Base-by-base conservation (phyloP, 2,797 vertebrate genomes). In the Acanthis flammea region DNA sequence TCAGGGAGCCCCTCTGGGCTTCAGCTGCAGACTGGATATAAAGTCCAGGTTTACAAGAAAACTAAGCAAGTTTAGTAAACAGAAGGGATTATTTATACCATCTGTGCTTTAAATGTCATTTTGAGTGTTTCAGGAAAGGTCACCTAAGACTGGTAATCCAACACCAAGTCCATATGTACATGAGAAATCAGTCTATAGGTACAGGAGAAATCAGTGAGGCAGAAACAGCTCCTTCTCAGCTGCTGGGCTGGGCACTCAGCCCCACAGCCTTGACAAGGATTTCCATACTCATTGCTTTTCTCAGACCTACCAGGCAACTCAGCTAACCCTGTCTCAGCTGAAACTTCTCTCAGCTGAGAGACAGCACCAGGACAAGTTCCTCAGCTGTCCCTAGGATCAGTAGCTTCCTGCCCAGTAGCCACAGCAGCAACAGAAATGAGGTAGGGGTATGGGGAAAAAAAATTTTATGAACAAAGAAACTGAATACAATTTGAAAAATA, bases 31-130 rank as follows among this genome's bases (percentile, higher is more conserved):
- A 58, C 27, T 85, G 54, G 47, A 70, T 35, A 23, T 24, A 42
- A 88, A 79, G 57, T 87, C 44, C 55, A 60, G 62, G 86, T 95
- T 96, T 93, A 96, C 63, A 72, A 95, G 76, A 91, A 79, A 78
- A 11, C 18, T 41, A 86, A 75, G 74, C 21, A 84, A 85, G 92
- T 94, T 96, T 95, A 94, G 77, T 91, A 96, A 96, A 93, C 91
- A 96, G 60, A 92, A 74, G 33, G 45, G 39, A 67, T 79, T 92
- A 93, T 94, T 95, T 92, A 96, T 73, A 92, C n/a, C 63, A 73
- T 45, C 80, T 71, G 71, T 58, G 83, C 41, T 54, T 91, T 76
- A 91, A 95, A 92, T 53, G 55, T 13, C 71, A 68, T 76, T 79
- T 91, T 73, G 72, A 91, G 18, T 42, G 19, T 70, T 87, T 85